Conservation (phyloP, 2,113 vertebrate species). For the Pristiophorus japonicus region DNA sequence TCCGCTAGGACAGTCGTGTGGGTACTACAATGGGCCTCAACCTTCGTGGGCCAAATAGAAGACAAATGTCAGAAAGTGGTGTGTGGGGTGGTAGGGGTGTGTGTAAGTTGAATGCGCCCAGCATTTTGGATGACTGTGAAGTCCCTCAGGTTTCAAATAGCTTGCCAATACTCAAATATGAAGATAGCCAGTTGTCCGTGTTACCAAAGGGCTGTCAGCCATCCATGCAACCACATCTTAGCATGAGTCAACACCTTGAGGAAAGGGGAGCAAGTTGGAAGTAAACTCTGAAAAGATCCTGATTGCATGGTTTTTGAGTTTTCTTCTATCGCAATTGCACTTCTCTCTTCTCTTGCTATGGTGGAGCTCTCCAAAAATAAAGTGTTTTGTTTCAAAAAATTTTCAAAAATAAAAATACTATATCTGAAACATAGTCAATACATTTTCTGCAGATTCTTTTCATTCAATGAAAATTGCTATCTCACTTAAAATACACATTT, state of each 20-base stretch:
- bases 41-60: not conserved
- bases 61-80: not conserved
- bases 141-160: not conserved
- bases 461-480: not conserved
- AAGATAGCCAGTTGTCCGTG: not conserved
- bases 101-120: not conserved
- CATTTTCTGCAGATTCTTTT: not conserved
- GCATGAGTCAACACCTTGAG: not conserved
- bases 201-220: not conserved
- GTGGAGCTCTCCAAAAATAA: not conserved
- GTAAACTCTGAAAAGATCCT: not conserved
- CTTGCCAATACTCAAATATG: not conserved
- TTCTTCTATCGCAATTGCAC: not conserved
- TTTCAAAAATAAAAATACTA: not conserved
- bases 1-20: not conserved
- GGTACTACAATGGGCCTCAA: not conserved
- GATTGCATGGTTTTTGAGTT: not conserved
- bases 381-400: no score
- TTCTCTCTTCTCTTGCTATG: not conserved
- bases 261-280: not conserved
- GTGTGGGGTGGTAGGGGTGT: no score
- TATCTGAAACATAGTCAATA: not conserved
- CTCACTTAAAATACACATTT: not conserved
- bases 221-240: not conserved
- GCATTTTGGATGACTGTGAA: not conserved